These are phyloP conservation scores for Zygogramma bicolorata DNA, from an alignment of 2,888 invertebrate genomes.

Conservation along the genomic window DNA sequence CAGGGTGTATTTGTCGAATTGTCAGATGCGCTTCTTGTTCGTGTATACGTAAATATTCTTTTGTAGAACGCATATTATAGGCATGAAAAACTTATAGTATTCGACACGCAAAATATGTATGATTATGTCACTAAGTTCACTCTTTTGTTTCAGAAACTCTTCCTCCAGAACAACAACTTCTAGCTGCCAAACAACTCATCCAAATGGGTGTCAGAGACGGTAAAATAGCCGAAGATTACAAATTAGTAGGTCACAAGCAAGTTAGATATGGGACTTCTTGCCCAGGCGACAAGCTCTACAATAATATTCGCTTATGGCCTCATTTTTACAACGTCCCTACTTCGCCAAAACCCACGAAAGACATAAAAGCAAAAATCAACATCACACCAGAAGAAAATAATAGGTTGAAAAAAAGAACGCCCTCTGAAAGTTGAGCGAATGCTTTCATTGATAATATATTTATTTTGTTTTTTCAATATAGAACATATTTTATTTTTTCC, in stretches of 20 bases:
- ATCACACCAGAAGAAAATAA: not conserved
- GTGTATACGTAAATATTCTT: no score
- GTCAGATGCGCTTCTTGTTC: no score
- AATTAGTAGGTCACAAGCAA: slow-evolving; percentile 75
- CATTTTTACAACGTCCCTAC: slow-evolving; percentile 59
- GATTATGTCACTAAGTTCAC: no score
- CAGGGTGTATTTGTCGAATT: no score
- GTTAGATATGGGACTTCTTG: slow-evolving; percentile 74
- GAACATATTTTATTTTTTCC: not conserved
- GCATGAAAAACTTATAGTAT: no score
- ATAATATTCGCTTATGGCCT: slow-evolving; percentile 75
- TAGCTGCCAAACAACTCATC: slow-evolving; percentile 72
- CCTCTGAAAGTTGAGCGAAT: not conserved
- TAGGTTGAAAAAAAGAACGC: not conserved
- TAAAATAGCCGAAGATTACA: slow-evolving; percentile 72
- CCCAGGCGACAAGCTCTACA: slow-evolving; percentile 74
- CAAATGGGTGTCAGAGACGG: slow-evolving; percentile 73
- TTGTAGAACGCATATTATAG: no score
- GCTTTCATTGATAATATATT: not conserved
- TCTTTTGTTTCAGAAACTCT: slow-evolving; percentile 68
- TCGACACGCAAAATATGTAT: no score
- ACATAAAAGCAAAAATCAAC: not conserved
- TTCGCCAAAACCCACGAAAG: not conserved
- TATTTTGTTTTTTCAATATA: not conserved
- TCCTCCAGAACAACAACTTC: slow-evolving; percentile 73